phyloP scores from a whole-genome alignment of 2,113 vertebrate species.

The Pelecanus crispus region DNA sequence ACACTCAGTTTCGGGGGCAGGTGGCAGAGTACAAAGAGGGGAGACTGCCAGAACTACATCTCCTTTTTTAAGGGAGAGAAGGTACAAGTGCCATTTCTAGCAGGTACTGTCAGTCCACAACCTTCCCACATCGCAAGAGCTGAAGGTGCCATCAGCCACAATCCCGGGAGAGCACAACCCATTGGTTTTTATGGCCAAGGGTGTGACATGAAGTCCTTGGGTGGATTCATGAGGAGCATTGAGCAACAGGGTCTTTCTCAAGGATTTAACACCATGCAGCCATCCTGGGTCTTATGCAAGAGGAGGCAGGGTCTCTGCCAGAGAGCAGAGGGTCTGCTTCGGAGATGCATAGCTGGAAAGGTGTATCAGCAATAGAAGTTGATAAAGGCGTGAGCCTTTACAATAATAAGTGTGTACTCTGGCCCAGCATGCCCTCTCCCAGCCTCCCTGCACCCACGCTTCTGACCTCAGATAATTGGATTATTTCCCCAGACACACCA shows the following conservation, averaged over 20 bases:
- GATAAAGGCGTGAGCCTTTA: background rate
- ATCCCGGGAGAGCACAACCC: background rate
- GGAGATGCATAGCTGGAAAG: background rate
- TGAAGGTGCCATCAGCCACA: background rate
- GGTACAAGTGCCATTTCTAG: background rate
- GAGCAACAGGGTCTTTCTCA: background rate
- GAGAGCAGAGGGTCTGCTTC: background rate
- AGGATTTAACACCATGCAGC: background rate
- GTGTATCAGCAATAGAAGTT: no score
- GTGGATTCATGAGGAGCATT: background rate
- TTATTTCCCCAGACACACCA: background rate
- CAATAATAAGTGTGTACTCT: no score
- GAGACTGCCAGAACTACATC: rapidly evolving
- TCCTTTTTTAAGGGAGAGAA: background rate
- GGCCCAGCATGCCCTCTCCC: background rate
- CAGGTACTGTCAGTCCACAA: background rate
- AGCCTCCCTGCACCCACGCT: background rate
- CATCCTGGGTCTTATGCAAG: background rate
- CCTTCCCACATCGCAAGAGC: background rate
- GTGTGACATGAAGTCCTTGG: background rate
- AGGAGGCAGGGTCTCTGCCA: background rate
- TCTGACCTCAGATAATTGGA: background rate
- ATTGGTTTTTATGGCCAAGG: rapidly evolving
- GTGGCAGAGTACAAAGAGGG: background rate
- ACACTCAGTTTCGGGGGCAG: background rate